Evolutionary conservation across 2,888 invertebrate species (phyloP), one percentile per base, ranked within the genome.

Genomic region (Zygaena filipendulae): DNA sequence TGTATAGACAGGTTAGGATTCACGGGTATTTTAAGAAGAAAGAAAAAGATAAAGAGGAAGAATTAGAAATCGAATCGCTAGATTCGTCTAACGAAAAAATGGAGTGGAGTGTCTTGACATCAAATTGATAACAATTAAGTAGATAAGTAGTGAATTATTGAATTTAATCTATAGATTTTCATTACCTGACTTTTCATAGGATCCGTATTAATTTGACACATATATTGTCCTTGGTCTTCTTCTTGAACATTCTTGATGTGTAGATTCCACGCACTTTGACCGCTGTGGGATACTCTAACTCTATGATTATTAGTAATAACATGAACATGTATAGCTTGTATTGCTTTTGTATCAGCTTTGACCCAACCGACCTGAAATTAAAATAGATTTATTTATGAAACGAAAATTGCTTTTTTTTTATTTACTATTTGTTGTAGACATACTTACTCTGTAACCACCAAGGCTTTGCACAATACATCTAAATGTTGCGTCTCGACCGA

Each of bases 191-290:
- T 92, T 70, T 91, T 91, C 95, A 95, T 95, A 0, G 95, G 95
- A 70, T 93, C 92, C 11, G 95, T 95, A 79, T 95, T 95, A 53
- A 95, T 88, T 77, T 95, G 95, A 69, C 95, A 95, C 93, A 94
- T 94, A 74, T 95, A 95, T 46, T 88, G 86, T 14, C 95, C 95
- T 25, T 88, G 84, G 67, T 96, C 95, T 55, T 93, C 92, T 57
- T 91, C 91, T 51, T 91, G 90, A 2, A 91, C 89, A 47, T 88
- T 87, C 52, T 87, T 89, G 57, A 96, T 92, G 67, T 92, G 92
- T 38, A 96, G 82, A 72, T 92, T 92, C 95, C 95, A 95, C 50
- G 89, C 90, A 39, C 87, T 84, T 64, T 91, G 90, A 53, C 94
- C 93, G 54, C 87, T 87, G 63, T 92, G 93, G 16, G 91, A 89